A percentile compares a stretch with the other conserved stretches of the same genome.
These are phyloP conservation scores for Larimichthys crocea DNA, from an alignment of 2,113 vertebrate genomes.

Conservation along the genomic window DNA sequence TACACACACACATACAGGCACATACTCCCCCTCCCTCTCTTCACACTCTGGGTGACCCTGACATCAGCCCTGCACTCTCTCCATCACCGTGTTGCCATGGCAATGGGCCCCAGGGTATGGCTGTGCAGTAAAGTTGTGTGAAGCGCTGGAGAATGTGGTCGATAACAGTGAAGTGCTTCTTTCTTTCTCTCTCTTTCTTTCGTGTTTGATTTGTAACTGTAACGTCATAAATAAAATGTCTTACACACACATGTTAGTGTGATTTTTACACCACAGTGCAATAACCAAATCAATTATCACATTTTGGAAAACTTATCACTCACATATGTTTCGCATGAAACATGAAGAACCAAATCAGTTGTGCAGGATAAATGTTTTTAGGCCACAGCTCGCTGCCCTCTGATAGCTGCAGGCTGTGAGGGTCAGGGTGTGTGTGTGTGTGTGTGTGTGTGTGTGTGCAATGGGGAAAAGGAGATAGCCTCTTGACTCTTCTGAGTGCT, in stretches of 20 bases:
- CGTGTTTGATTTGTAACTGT: background rate
- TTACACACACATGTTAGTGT: background rate
- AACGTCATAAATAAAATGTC: background rate
- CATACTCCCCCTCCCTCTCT: slow-evolving; percentile 58
- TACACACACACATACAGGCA: slow-evolving; percentile 13
- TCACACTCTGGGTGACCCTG: slow-evolving; percentile 79
- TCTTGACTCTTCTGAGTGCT: slow-evolving; percentile 59
- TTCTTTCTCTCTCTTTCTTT: slow-evolving; percentile 19
- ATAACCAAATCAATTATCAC: background rate
- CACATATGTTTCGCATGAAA: background rate
- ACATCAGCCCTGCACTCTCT: slow-evolving; percentile 74
- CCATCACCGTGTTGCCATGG: slow-evolving; percentile 74
- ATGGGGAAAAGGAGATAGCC: slow-evolving; percentile 46
- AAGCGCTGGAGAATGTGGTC: slow-evolving; percentile 27
- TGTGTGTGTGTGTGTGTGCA: slow-evolving; percentile 21
- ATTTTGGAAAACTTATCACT: background rate
- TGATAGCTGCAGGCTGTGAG: background rate
- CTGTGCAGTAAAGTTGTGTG: slow-evolving; percentile 49
- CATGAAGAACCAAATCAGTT: background rate
- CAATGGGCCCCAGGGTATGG: slow-evolving; percentile 48
- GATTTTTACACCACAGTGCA: background rate
- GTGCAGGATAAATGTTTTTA: background rate
- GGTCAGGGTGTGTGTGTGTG: slow-evolving; percentile 12
- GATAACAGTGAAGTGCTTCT: slow-evolving; percentile 17
- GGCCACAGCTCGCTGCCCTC: background rate